These are phyloP conservation scores for Bungarus multicinctus DNA, from an alignment of 2,113 vertebrate species.

Conservation along the genomic window DNA sequence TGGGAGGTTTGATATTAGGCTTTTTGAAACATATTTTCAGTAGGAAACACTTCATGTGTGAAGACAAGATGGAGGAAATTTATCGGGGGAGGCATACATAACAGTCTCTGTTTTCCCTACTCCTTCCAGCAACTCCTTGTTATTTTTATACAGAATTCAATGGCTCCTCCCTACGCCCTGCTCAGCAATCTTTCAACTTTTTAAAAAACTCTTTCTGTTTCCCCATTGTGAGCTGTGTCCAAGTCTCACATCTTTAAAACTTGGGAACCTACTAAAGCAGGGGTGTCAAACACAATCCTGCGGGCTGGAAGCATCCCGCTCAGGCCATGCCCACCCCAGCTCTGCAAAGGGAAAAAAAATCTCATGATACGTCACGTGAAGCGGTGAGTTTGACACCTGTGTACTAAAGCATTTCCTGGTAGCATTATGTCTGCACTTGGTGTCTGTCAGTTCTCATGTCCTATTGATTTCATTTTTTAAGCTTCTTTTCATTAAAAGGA, in stretches of 20 bases:
- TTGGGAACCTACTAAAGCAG: neutral
- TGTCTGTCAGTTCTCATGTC: neutral
- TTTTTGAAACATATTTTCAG: neutral
- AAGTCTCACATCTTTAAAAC: neutral
- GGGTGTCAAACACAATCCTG: no score
- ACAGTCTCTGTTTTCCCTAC: neutral
- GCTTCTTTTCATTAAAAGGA: neutral
- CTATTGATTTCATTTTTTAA: neutral
- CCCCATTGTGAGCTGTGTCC: neutral
- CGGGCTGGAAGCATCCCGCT: no score
- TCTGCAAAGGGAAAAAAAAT: no score
- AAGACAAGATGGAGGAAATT: neutral
- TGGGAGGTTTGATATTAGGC: neutral
- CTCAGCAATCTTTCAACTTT: neutral
- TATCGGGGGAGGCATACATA: neutral
- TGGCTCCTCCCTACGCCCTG: neutral
- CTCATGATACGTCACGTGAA: no score
- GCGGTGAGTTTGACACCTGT: no score
- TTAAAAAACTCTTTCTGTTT: neutral
- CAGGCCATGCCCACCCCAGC: no score
- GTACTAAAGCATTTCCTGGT: neutral
- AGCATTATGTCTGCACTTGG: neutral
- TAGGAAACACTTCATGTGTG: neutral
- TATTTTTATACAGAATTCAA: neutral
- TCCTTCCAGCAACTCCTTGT: neutral